Evolutionary conservation across 2,888 invertebrate species (phyloP), one percentile per base, ranked within the genome.

Genomic region (Xestia sexstrigata): DNA sequence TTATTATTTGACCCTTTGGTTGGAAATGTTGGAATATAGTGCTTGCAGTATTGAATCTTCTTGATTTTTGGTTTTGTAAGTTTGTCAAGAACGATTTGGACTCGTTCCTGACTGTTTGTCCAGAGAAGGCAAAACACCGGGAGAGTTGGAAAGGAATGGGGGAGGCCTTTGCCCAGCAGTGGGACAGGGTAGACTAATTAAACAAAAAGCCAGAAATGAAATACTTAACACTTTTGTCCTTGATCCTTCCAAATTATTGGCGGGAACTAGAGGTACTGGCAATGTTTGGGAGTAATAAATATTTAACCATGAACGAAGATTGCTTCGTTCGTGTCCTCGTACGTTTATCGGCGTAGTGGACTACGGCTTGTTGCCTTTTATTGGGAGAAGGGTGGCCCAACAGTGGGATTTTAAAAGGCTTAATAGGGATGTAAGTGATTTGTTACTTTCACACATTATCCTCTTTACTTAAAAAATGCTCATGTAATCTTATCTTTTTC

Each of bases 401-500:
- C 9, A 30, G 17, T 60, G 20, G 4, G 8, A 8, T 30, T 8
- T 17, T 8, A 30, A 6, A 15, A 26, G 15, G 26, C 58, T 15
- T 35, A 35, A 35, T 35, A 35, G 35, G 35, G 35, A n/a, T 55
- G 55, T 55, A 55, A 55, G n/a, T n/a, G 23, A 23, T 52, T 11
- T 52, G 23, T 11, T 52, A 55, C n/a, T n/a, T n/a, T 3, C 11
- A 13, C 7, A 58, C 0, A 55, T n/a, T 55, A n/a, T n/a, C 55
- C 58, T 58, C 0, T 58, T 49, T 70, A 39, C 26, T 2, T 11
- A 39, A 49, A 26, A 39, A 72, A 7, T 9, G 20, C 5, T 78
- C 23, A 69, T 55, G 11, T 11, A 30, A 42, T 26, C 7, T 9
- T 62, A 7, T 69, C 1, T 0, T 71, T 55, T 92, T 91, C 0